Evolutionary conservation across 2,797 vertebrate genomes (phyloP), one percentile per base, ranked within the genome.

Genomic region (Aldrovandia affinis): DNA sequence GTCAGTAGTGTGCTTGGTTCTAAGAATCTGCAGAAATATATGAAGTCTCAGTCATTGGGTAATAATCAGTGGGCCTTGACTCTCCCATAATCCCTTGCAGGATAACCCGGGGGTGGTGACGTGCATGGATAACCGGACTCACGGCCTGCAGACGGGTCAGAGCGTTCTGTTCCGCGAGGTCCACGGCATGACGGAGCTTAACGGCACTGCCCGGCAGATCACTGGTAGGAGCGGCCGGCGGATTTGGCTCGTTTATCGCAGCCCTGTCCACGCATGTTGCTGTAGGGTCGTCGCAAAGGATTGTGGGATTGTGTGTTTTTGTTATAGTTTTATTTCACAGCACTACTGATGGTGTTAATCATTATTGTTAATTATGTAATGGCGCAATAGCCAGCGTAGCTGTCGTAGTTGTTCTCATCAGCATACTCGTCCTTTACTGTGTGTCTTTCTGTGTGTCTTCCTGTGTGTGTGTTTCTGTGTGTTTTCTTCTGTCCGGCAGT

Each of bases 121-220:
- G 55, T 99, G 98, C 90, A 96, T 99, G 96, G 98, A 99, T 93
- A 97, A 96, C 92, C 96, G 93, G 83, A 97, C 96, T 25, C 98
- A 99, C 79, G 97, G 97, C 57, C 95, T 99, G 70, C 97, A 99
- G 93, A 97, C 96, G 0, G 98, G 98, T 63, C 97, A 99, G 81
- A 96, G 94, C 59, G 92, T 99, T 89, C 93, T 96, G 54, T 98
- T 99, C 88, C 95, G 97, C 90, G 98, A 99, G 93, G 94, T 99
- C 86, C 94, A 97, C 52, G 98, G 98, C 89, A 99, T 99, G 98
- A 91, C 89, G 0, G 94, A 95, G 85, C 96, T 99, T 86, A 99
- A 99, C 68, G 94, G 96, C 88, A 94, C 94, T 2, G 91, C 88
- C 0, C 95, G 94, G 83, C 95, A 96, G 87, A 94, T 97, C 92